Evolutionary conservation across 1,140 invertebrate genomes (phyloP), one percentile per base, ranked within the genome.

Genomic region (Hylyphantes graminicola): DNA sequence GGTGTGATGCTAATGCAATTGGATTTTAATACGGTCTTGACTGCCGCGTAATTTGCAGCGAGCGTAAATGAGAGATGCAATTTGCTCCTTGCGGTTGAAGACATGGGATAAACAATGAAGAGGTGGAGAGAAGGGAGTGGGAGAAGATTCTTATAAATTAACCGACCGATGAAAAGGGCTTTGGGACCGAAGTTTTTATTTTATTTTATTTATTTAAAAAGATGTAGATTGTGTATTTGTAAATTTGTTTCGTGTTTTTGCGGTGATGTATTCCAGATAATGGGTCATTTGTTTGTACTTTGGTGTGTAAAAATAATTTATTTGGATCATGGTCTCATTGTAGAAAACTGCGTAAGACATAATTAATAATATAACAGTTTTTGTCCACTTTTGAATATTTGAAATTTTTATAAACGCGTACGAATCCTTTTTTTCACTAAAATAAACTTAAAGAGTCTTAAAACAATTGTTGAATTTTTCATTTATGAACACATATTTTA

Each of bases 41-140:
- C 54, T 53, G 35, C 54, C 48, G 19, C 48, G 68, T 70, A 70
- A 70, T 70, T 70, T 70, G 68, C 35, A 35, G 35, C 51, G 50
- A 51, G 68, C 68, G 68, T 15, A 70, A 70, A 70, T 70, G 68
- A 70, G 54, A 48, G 54, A 70, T 70, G 68, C 54, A 70, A 70
- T 70, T 70, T 70, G 51, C 68, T 70, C 68, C 68, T 70, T 70
- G 15, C 17, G 68, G 68, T 70, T n/a, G 17, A 13, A 59, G 50
- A 51, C 21, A 70, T n/a, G 15, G 68, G 4, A 15, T 51, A 51
- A 70, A 70, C 68, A 70, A 70, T 70, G 54, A 70, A 70, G 15
- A 70, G 57, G 54, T 53, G 68, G 50, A 12, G 51, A 51, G 51
- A 53, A 12, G 51, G n/a, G 51, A 53, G 51, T 51, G 21, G 50